Evolutionary conservation across 2,888 invertebrate genomes (phyloP).

Genomic region (Drosophila lutescens): DNA sequence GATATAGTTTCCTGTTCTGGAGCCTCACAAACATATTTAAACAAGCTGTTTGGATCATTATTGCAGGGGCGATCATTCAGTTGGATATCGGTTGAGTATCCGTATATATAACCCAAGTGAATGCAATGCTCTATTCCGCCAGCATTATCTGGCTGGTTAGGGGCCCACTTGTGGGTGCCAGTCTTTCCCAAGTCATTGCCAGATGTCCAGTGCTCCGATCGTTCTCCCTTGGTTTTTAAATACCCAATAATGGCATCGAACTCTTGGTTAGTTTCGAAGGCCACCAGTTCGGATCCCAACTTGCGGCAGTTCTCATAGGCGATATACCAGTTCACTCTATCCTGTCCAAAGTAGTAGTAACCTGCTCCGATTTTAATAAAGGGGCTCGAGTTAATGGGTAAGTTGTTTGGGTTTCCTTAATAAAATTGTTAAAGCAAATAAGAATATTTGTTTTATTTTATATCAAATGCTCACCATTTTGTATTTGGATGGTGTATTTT

Average conservation of each 20-base stretch:
- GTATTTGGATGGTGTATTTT: not conserved
- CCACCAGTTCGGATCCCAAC: slow-evolving; percentile 20
- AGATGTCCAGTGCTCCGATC: slow-evolving; percentile 45
- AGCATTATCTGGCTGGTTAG: slow-evolving; percentile 65
- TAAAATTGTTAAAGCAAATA: not conserved
- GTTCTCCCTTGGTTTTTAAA: slow-evolving; percentile 15
- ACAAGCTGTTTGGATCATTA: slow-evolving; percentile 5
- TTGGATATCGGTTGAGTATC: slow-evolving; percentile 30
- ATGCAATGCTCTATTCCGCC: slow-evolving; percentile 51
- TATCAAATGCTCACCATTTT: not conserved
- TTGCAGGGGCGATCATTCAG: slow-evolving; percentile 44
- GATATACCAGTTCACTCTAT: slow-evolving; percentile 24
- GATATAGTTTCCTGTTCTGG: slow-evolving; percentile 16
- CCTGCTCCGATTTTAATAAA: slow-evolving; percentile 20
- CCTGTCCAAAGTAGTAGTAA: slow-evolving; percentile 31
- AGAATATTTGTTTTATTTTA: too few relatives aligned
- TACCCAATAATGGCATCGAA: slow-evolving; percentile 13
- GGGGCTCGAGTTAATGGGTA: slow-evolving; percentile 5
- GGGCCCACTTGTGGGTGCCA: slow-evolving; percentile 55
- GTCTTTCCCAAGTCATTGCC: slow-evolving; percentile 56
- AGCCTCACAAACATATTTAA: slow-evolving; percentile 23
- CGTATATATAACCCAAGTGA: slow-evolving; percentile 46
- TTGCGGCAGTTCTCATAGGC: slow-evolving; percentile 29
- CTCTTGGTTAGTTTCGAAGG: slow-evolving; percentile 33
- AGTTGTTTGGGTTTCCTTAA: slow-evolving; percentile 23